Percentiles rank a stretch among this genome's conserved stretches.
phyloP scores from a whole-genome alignment of 2,797 vertebrate genomes.

The Premnoplex brunnescens region DNA sequence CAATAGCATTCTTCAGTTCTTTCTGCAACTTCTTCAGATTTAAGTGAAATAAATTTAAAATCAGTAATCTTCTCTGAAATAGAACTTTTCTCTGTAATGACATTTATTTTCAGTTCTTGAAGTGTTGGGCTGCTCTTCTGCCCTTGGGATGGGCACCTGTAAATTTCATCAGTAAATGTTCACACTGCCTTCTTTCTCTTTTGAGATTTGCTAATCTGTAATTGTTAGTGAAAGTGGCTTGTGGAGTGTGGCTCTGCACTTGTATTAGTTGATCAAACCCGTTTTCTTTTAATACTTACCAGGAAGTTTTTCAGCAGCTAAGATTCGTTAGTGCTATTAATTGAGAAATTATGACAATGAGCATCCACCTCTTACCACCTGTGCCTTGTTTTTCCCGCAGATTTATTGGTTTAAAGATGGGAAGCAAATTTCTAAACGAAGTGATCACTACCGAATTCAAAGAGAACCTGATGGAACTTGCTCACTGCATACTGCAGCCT shows the following conservation, averaged over 20 bases:
- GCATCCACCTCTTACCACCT: neutral
- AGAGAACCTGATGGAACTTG: constrained; percentile 91
- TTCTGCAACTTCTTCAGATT: neutral
- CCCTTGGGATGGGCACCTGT: neutral
- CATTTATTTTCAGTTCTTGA: neutral
- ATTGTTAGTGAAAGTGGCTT: neutral
- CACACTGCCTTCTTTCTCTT: neutral
- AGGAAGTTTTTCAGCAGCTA: neutral
- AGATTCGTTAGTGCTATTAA: neutral
- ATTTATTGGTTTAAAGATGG: constrained; percentile 99
- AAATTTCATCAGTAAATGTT: neutral
- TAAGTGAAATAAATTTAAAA: neutral
- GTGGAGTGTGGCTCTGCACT: neutral
- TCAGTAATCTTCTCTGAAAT: neutral
- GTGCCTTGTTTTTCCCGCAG: constrained; percentile 69
- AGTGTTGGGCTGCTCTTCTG: neutral
- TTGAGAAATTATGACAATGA: neutral
- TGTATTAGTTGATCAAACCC: neutral
- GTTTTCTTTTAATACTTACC: neutral
- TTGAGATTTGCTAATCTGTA: neutral
- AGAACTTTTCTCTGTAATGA: neutral
- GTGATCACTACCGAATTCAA: constrained; percentile 93
- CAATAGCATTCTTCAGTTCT: neutral
- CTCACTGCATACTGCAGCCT: constrained; percentile 84
- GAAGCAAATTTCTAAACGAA: constrained; percentile 96